Percentiles rank a stretch among this genome's conserved stretches.
Conservation (phyloP, 2,888 invertebrate species). For the Philopedon plagiatum region DNA sequence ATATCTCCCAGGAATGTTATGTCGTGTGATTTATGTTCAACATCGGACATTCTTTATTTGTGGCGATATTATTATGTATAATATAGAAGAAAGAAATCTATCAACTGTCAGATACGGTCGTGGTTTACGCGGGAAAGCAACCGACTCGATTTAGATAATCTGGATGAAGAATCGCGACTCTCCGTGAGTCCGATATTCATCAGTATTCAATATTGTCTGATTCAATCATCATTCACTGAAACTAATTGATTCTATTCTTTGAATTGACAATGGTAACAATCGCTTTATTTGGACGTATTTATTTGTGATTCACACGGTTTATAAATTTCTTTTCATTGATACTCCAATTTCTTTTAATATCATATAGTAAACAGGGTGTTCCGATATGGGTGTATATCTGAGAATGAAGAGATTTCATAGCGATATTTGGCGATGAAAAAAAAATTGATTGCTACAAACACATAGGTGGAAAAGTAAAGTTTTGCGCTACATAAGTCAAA, state of each 20-base stretch:
- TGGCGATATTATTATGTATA: conserved; percentile 57
- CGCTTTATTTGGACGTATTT: conserved; percentile 33
- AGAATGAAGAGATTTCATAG: too few species aligned
- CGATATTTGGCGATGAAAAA: too few species aligned
- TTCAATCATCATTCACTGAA: conserved; percentile 63
- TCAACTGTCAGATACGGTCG: conserved; percentile 56
- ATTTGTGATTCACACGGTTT: conserved; percentile 22
- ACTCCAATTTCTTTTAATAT: conserved; percentile 2
- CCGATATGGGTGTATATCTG: too few species aligned
- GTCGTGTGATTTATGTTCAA: conserved; percentile 57
- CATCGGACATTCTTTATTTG: conserved; percentile 54
- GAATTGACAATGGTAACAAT: conserved; percentile 60
- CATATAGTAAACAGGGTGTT: too few species aligned
- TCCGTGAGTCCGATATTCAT: conserved; percentile 62
- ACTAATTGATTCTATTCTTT: conserved; percentile 65
- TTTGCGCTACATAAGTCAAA: too few species aligned
- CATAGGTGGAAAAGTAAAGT: too few species aligned
- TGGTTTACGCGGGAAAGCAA: conserved; percentile 57
- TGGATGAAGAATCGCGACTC: conserved; percentile 59
- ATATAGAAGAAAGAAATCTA: conserved; percentile 56
- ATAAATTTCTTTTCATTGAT: conserved; percentile 25
- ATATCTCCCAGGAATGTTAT: conserved; percentile 53
- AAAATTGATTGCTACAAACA: too few species aligned
- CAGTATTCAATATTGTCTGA: conserved; percentile 62
- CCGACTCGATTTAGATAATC: conserved; percentile 61